A percentile compares a stretch with the other conserved stretches of the same genome.
phyloP scores from a whole-genome alignment of 2,113 vertebrate species.

The Pholis gunnellus region DNA sequence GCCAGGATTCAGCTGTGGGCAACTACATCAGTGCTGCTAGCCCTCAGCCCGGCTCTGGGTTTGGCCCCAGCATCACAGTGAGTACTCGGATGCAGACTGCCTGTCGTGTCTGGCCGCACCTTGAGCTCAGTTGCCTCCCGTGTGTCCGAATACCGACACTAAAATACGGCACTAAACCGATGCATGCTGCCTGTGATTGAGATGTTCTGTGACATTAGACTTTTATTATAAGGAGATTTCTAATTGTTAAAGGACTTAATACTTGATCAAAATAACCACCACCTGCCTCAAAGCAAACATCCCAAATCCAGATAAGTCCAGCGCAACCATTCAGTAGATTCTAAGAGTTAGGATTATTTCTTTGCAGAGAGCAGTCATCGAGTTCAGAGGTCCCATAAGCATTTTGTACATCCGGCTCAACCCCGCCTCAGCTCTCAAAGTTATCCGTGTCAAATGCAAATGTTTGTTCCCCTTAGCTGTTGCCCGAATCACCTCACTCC shows the following conservation, averaged over 20 bases:
- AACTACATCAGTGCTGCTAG: conserved; percentile 99
- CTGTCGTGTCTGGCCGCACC: conserved; percentile 5
- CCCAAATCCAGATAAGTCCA: conserved; percentile 16
- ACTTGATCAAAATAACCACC: background rate
- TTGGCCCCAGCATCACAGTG: conserved; percentile 97
- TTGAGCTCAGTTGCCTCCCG: conserved; percentile 27
- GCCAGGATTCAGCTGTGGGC: conserved; percentile 98
- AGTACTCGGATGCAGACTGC: conserved; percentile 79
- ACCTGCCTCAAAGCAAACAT: background rate
- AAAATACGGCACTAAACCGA: conserved; percentile 46
- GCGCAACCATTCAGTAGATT: conserved; percentile 3
- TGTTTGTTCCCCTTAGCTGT: conserved; percentile 61
- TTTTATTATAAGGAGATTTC: background rate
- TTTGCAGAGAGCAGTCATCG: conserved; percentile 5
- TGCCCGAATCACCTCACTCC: conserved; percentile 51
- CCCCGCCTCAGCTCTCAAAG: conserved; percentile 42
- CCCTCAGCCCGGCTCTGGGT: conserved; percentile 97
- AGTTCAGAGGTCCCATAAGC: conserved; percentile 42
- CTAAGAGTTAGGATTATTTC: background rate
- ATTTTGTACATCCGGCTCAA: conserved; percentile 44
- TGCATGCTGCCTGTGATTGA: conserved; percentile 19
- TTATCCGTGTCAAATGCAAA: conserved; percentile 67
- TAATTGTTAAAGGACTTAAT: conserved; percentile 9
- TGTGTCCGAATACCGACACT: conserved; percentile 40
- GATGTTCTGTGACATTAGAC: background rate